phyloP scores from a whole-genome alignment of 2,797 vertebrate genomes.

The Propithecus perrieri region DNA sequence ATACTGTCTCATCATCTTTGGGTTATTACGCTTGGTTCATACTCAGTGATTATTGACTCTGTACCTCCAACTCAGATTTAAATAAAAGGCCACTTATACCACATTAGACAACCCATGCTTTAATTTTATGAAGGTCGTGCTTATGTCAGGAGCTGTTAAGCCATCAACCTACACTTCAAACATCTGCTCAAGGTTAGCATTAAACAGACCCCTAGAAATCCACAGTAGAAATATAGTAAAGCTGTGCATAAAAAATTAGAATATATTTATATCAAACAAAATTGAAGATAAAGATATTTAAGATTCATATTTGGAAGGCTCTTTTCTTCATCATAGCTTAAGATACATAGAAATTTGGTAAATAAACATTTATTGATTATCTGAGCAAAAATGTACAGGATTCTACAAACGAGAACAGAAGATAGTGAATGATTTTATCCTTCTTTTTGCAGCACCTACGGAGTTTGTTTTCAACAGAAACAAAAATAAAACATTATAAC shows the following conservation, averaged over 20 bases:
- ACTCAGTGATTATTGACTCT: conserved; percentile 74
- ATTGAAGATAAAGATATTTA: background rate
- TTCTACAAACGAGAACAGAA: background rate
- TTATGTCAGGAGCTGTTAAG: conserved; percentile 72
- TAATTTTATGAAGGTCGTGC: conserved; percentile 75
- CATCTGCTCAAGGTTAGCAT: conserved; percentile 68
- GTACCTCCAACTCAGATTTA: conserved; percentile 72
- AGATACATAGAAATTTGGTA: background rate
- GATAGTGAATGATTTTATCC: background rate
- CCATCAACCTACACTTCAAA: conserved; percentile 55
- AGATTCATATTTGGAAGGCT: background rate
- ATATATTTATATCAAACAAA: background rate
- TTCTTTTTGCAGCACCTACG: background rate
- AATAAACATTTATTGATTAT: background rate
- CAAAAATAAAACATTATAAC: background rate
- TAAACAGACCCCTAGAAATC: conserved; percentile 23
- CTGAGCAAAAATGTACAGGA: background rate
- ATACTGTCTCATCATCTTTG: conserved; percentile 75
- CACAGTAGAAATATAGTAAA: background rate
- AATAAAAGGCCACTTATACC: conserved; percentile 76
- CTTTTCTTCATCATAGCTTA: background rate
- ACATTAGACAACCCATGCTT: conserved; percentile 67
- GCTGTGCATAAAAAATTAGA: background rate
- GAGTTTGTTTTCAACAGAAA: background rate
- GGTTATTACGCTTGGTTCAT: conserved; percentile 77